These are phyloP conservation scores for Lepilemur septentrionalis DNA, from an alignment of 2,797 vertebrate species.

Conservation along the genomic window DNA sequence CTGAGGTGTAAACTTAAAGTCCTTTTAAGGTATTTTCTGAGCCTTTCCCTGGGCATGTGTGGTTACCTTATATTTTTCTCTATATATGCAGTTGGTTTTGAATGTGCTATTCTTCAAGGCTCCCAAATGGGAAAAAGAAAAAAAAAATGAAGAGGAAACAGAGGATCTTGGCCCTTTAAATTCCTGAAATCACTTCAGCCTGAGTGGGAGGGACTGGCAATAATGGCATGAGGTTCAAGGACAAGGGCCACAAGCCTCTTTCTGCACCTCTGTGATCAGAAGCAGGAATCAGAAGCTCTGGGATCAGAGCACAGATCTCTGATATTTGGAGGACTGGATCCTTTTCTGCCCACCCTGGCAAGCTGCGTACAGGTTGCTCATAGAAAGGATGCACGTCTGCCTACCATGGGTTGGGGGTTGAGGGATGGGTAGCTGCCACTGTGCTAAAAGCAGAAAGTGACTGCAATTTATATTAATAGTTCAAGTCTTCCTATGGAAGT, in stretches of 20 bases:
- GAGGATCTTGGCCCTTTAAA: not conserved
- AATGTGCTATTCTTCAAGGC: not conserved
- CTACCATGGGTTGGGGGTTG: not conserved
- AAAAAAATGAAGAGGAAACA: not conserved
- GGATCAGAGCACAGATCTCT: not conserved
- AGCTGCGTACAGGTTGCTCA: not conserved
- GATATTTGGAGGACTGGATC: not conserved
- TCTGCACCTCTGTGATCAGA: not conserved
- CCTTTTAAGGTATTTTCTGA: not conserved
- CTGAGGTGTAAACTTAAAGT: not conserved
- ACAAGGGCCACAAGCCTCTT: not conserved
- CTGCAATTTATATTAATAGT: not conserved
- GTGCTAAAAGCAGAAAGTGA: not conserved
- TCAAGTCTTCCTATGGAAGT: not conserved
- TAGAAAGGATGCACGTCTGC: not conserved
- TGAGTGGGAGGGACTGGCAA: not conserved
- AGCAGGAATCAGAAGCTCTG: not conserved
- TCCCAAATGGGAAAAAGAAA: not conserved
- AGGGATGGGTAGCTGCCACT: not conserved
- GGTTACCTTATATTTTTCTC: not conserved
- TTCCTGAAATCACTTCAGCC: not conserved
- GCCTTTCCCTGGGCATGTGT: not conserved
- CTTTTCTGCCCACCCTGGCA: not conserved
- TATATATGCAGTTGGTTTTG: not conserved
- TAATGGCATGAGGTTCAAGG: not conserved